A percentile compares a stretch with the other conserved stretches of the same genome.
phyloP scores from a whole-genome alignment of 2,113 vertebrate genomes.

The Phyllostomus discolor region DNA sequence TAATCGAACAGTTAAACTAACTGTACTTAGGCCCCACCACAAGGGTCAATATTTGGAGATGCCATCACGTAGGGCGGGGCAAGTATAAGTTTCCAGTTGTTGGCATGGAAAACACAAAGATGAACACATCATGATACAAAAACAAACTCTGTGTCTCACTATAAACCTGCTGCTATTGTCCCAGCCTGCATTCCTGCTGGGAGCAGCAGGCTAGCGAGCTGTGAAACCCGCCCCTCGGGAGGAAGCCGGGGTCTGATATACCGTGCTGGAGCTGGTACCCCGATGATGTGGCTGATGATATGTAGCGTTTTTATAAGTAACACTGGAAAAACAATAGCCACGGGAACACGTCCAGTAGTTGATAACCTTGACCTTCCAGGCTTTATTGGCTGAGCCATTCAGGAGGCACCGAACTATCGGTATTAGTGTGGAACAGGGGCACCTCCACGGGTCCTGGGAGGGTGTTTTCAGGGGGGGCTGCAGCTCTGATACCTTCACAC shows the following conservation, averaged over 20 bases:
- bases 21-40: background rate
- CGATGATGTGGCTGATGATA: background rate
- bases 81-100: background rate
- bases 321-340: background rate
- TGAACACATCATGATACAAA: background rate
- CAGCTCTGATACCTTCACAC: background rate
- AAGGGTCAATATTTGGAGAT: background rate
- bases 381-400: slow-evolving; percentile 19
- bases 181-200: background rate
- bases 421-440: slow-evolving; percentile 5
- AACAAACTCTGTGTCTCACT: background rate
- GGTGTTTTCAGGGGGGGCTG: background rate
- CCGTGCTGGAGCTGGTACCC: too few relatives aligned
- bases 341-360: background rate
- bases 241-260: too few relatives aligned
- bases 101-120: background rate
- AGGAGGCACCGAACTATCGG: background rate
- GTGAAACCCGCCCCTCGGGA: background rate
- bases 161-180: background rate
- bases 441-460: background rate
- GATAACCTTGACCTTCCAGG: slow-evolving; percentile 7
- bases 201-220: background rate
- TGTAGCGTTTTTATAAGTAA: background rate
- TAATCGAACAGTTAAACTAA: background rate
- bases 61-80: background rate